Evolutionary conservation across 2,797 vertebrate genomes (phyloP).

Genomic region (Siniperca scherzeri): DNA sequence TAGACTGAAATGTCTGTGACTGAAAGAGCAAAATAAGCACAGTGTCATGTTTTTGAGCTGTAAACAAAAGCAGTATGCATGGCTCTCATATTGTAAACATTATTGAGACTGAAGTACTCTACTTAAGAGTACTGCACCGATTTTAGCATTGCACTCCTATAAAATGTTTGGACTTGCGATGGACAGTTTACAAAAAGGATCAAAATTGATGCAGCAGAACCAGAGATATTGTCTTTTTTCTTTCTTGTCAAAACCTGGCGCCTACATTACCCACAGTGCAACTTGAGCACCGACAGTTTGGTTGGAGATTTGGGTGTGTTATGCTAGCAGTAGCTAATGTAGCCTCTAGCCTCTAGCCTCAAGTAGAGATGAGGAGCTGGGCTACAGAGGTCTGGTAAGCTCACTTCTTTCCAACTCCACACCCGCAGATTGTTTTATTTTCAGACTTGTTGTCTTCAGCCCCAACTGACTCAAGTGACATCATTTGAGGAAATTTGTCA

Average conservation of each 20-base stretch:
- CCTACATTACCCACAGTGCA: background rate
- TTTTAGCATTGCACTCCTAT: background rate
- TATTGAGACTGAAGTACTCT: background rate
- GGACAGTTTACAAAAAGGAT: background rate
- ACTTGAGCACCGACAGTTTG: background rate
- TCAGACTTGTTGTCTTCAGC: background rate
- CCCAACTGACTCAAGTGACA: background rate
- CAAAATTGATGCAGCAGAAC: background rate
- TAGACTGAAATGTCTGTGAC: background rate
- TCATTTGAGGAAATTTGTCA: background rate
- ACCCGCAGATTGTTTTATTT: background rate
- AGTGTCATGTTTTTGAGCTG: background rate
- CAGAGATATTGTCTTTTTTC: background rate
- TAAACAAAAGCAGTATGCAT: background rate
- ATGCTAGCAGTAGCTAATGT: background rate
- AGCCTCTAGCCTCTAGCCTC: background rate
- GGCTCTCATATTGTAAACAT: background rate
- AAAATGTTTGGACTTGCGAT: background rate
- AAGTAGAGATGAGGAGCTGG: background rate
- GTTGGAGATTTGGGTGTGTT: background rate
- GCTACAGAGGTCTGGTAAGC: background rate
- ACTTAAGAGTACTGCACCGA: background rate
- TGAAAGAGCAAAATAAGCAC: background rate
- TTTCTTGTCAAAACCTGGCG: background rate
- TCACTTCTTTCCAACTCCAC: background rate